These are phyloP conservation scores for Atherinosoma microstoma DNA, from an alignment of 2,797 vertebrate genomes.

Conservation along the genomic window DNA sequence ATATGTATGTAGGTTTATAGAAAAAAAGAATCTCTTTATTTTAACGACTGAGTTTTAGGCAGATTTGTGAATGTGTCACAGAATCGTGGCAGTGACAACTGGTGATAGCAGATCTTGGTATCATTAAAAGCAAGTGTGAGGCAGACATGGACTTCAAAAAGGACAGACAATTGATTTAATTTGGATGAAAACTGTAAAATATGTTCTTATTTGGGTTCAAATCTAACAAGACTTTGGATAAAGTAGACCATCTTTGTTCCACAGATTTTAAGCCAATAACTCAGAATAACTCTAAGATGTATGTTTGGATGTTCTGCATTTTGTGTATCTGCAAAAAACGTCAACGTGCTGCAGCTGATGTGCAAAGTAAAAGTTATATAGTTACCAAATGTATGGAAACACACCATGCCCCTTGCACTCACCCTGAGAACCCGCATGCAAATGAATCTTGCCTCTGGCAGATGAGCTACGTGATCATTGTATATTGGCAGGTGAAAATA, in stretches of 20 bases:
- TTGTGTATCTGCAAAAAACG: background rate
- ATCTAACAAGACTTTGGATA: background rate
- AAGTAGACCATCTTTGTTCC: background rate
- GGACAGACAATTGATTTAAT: background rate
- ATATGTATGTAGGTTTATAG: background rate
- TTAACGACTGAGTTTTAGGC: background rate
- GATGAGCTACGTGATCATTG: conserved; percentile 54
- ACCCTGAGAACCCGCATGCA: conserved; percentile 46
- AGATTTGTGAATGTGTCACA: background rate
- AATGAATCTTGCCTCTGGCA: conserved; percentile 48
- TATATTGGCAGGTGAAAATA: conserved; percentile 68
- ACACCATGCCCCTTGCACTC: conserved; percentile 7
- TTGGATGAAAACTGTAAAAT: background rate
- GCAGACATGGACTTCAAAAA: too few relatives aligned
- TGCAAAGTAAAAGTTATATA: background rate
- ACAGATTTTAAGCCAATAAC: background rate
- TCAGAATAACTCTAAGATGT: background rate
- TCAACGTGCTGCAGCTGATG: background rate
- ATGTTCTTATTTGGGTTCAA: background rate
- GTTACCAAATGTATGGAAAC: background rate
- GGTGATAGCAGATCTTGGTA: too few relatives aligned
- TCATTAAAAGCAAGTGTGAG: background rate
- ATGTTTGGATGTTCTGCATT: too few relatives aligned
- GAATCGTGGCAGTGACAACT: background rate
- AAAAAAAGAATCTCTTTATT: background rate